phyloP scores from a whole-genome alignment of 2,797 vertebrate genomes.

The Anguilla pacifica region DNA sequence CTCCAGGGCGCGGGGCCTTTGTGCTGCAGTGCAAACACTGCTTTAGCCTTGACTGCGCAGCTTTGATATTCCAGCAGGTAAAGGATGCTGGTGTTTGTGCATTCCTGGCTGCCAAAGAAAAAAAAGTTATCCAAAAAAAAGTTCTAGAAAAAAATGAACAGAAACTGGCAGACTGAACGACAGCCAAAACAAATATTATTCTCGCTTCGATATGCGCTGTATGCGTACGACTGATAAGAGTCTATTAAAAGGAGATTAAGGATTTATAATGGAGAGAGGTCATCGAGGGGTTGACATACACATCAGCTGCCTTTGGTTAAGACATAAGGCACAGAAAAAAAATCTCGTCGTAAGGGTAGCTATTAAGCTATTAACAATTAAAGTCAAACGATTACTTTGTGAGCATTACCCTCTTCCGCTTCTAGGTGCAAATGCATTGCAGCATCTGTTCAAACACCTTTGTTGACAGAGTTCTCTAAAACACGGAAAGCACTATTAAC shows the following conservation, averaged over 20 bases:
- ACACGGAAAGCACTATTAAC: conserved; percentile 17
- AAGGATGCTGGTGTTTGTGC: conserved; percentile 63
- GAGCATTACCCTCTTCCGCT: background rate
- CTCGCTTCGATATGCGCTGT: background rate
- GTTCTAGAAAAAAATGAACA: background rate
- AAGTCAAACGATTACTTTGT: background rate
- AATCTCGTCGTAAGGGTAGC: background rate
- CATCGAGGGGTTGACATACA: background rate
- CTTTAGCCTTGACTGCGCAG: conserved; percentile 47
- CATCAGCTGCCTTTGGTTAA: background rate
- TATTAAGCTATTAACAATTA: no score
- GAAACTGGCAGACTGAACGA: conserved; percentile 8
- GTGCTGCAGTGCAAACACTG: conserved; percentile 69
- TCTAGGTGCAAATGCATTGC: background rate
- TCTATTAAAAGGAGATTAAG: conserved; percentile 40
- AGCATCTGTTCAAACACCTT: background rate
- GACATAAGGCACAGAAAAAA: background rate
- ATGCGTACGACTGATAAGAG: conserved; percentile 41
- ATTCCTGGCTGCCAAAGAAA: conserved; percentile 39
- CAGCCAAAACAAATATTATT: conserved; percentile 21
- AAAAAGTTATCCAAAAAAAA: background rate
- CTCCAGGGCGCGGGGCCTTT: conserved; percentile 65
- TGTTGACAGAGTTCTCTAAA: conserved; percentile 14
- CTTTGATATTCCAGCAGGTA: conserved; percentile 31
- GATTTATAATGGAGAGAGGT: conserved; percentile 30